These are phyloP conservation scores for Delphinapterus leucas DNA, from an alignment of 2,113 vertebrate genomes.

Conservation along the genomic window DNA sequence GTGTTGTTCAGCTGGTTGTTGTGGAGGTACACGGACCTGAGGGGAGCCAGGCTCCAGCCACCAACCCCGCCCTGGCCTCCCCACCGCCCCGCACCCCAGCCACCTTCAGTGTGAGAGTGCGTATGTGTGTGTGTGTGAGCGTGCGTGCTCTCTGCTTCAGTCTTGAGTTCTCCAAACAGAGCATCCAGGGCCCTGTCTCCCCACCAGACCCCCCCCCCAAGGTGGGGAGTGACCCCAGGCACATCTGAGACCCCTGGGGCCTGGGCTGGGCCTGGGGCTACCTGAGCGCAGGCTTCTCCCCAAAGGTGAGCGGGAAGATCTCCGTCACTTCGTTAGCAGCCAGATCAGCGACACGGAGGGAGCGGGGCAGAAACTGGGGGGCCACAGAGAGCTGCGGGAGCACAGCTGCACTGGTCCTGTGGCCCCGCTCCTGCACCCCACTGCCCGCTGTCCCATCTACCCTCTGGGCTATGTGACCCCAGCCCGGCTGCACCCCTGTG, in stretches of 20 bases:
- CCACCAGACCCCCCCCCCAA: not conserved
- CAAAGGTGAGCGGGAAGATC: slow-evolving; percentile 78
- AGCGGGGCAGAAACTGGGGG: slow-evolving; percentile 75
- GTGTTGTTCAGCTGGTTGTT: slow-evolving; percentile 78
- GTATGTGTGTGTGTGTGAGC: rapidly evolving
- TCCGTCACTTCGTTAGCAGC: slow-evolving; percentile 75
- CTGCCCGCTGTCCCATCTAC: not conserved
- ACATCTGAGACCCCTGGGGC: not conserved
- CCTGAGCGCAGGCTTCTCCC: slow-evolving; percentile 77
- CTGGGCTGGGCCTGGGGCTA: slow-evolving; percentile 12
- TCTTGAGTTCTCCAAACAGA: not conserved
- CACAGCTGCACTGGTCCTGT: not conserved
- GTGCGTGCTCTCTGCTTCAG: too few relatives aligned
- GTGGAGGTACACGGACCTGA: slow-evolving; percentile 81
- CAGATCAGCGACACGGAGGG: slow-evolving; percentile 75
- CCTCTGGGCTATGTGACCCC: not conserved
- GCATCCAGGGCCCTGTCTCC: not conserved
- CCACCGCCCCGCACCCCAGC: not conserved
- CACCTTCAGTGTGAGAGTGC: not conserved
- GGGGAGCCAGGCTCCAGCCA: not conserved
- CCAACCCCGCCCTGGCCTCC: not conserved
- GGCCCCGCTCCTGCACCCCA: not conserved
- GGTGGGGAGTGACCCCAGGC: not conserved
- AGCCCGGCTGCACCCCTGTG: not conserved
- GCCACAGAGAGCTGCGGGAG: slow-evolving; percentile 71